Percentiles rank a stretch among this genome's conserved stretches.
These are phyloP conservation scores for Axea sp. DNA, from an alignment of 2,888 invertebrate species.

Conservation along the genomic window DNA sequence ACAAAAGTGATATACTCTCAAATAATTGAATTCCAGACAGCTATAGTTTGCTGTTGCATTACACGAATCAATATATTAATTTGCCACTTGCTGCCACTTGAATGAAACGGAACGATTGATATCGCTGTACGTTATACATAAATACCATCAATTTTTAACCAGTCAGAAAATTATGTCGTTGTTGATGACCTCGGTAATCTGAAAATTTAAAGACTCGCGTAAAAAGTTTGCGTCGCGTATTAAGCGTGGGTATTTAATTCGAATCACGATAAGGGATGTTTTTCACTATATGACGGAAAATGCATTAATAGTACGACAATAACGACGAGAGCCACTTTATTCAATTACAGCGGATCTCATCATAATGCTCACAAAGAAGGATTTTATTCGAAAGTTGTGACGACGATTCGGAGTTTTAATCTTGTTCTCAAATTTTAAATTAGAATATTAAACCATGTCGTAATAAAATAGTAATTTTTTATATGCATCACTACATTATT, in stretches of 20 bases:
- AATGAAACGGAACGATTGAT: conserved; percentile 26
- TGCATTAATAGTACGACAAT: conserved; percentile 35
- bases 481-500: conserved; percentile 18
- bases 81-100: conserved; percentile 16
- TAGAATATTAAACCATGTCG: conserved; percentile 48
- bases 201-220: too few relatives aligned
- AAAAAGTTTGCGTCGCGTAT: too few relatives aligned
- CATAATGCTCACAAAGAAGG: conserved; percentile 51
- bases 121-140: too few relatives aligned
- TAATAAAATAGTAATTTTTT: conserved; percentile 31
- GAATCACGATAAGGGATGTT: conserved; percentile 7
- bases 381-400: conserved; percentile 46
- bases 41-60: conserved; percentile 38
- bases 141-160: too few relatives aligned
- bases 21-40: conserved; percentile 52
- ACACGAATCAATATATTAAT: conserved; percentile 50
- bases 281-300: conserved; percentile 18
- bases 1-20: conserved; percentile 51
- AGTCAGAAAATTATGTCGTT: too few relatives aligned
- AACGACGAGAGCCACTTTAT: conserved; percentile 50
- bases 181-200: too few relatives aligned
- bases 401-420: conserved; percentile 55
- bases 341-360: conserved; percentile 50
- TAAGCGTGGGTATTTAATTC: conserved; percentile 10
- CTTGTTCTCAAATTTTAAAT: conserved; percentile 46